Evolutionary conservation across 2,888 invertebrate genomes (phyloP).

Genomic region (Meloe dianella): DNA sequence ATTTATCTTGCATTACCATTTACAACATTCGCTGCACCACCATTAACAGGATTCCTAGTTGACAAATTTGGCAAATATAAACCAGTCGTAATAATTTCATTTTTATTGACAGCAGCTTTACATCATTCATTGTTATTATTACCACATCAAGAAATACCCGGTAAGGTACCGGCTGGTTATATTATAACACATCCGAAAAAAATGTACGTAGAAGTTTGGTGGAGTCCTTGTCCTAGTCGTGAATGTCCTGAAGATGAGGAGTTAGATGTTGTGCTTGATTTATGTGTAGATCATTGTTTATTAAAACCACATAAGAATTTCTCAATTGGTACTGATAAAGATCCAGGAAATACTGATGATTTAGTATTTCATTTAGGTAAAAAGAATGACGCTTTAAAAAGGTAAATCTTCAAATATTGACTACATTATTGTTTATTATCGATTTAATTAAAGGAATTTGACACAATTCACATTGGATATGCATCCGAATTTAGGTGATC

Average conservation of each 20-base stretch:
- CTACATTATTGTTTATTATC: not conserved
- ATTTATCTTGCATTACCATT: slow-evolving; percentile 87
- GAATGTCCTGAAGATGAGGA: slow-evolving; percentile 79
- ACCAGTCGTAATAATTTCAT: slow-evolving; percentile 78
- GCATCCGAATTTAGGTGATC: slow-evolving; percentile 76
- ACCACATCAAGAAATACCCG: slow-evolving; percentile 80
- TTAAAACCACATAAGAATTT: slow-evolving; percentile 57
- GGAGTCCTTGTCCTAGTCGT: slow-evolving; percentile 81
- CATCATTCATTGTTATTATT: slow-evolving; percentile 81
- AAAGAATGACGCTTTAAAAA: slow-evolving; percentile 28
- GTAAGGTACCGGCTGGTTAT: slow-evolving; percentile 76
- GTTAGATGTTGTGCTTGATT: slow-evolving; percentile 73
- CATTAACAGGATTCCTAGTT: slow-evolving; percentile 82
- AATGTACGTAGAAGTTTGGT: slow-evolving; percentile 79
- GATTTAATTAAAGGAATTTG: slow-evolving; percentile 20
- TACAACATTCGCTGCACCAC: slow-evolving; percentile 84
- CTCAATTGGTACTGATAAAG: slow-evolving; percentile 53
- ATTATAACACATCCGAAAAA: slow-evolving; percentile 77
- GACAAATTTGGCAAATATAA: slow-evolving; percentile 89
- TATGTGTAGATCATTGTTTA: slow-evolving; percentile 76
- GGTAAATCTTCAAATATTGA: not conserved
- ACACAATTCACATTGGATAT: slow-evolving; percentile 62
- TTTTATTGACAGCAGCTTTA: slow-evolving; percentile 77
- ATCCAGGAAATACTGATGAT: slow-evolving; percentile 64
- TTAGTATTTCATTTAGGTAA: slow-evolving; percentile 63